A percentile compares a stretch with the other conserved stretches of the same genome.
Conservation (phyloP, 2,888 invertebrate species). For the Invenusta paracnida region DNA sequence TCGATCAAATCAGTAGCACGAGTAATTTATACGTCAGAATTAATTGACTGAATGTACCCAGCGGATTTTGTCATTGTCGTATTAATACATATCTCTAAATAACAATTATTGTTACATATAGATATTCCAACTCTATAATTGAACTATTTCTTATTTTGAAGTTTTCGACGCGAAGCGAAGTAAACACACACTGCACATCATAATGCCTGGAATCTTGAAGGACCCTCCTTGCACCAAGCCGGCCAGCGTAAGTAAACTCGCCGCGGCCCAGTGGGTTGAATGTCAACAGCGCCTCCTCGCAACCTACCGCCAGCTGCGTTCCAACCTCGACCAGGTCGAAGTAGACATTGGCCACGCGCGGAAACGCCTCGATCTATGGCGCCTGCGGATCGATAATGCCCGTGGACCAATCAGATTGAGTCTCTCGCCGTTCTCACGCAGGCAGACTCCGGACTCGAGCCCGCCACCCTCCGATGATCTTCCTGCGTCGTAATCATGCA, state of each 20-base stretch:
- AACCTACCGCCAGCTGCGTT: conserved; percentile 17
- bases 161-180: too few relatives aligned
- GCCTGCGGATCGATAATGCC: not conserved
- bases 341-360: conserved; percentile 34
- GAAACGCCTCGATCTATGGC: conserved; percentile 29
- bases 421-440: not conserved
- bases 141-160: too few relatives aligned
- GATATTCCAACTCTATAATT: too few relatives aligned
- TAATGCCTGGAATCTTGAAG: not conserved
- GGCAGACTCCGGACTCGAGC: not conserved
- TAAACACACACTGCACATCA: too few relatives aligned
- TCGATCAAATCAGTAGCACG: too few relatives aligned
- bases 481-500: too few relatives aligned
- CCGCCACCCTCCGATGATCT: too few relatives aligned
- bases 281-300: conserved; percentile 30
- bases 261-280: conserved; percentile 16
- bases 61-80: too few relatives aligned
- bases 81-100: too few relatives aligned
- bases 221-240: not conserved
- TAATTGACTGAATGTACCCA: too few relatives aligned
- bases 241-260: not conserved
- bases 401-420: not conserved
- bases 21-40: too few relatives aligned
- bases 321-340: conserved; percentile 27
- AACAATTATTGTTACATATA: too few relatives aligned